phyloP scores from a whole-genome alignment of 2,113 vertebrate species.

The Prolemur simus region DNA sequence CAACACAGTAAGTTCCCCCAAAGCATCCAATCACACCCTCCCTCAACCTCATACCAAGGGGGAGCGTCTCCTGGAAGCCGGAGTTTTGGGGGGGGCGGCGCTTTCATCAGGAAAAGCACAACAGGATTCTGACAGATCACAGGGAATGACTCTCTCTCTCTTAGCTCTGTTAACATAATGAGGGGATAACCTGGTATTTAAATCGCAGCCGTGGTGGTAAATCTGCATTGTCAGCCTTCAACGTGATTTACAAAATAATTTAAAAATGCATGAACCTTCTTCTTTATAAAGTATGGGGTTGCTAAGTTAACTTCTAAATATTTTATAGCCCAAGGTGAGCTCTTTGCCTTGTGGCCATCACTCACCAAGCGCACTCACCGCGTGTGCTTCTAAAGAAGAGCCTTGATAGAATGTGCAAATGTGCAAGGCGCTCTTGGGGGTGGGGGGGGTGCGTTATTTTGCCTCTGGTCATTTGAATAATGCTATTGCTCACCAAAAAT shows the following conservation, averaged over 20 bases:
- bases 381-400: constrained; percentile 27
- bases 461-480: constrained; percentile 25
- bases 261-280: constrained; percentile 82
- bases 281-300: constrained; percentile 76
- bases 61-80: rapidly evolving
- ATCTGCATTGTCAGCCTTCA: constrained; percentile 82
- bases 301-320: constrained; percentile 79
- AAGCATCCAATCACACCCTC: background rate
- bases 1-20: background rate
- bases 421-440: background rate
- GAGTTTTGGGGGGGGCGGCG: background rate
- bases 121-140: constrained; percentile 44
- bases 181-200: constrained; percentile 60
- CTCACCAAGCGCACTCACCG: constrained; percentile 9
- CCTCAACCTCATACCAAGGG: background rate
- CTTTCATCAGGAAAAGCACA: background rate
- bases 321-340: constrained; percentile 78
- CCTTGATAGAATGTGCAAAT: background rate
- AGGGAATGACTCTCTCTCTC: constrained; percentile 16
- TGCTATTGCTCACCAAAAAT: background rate
- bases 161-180: constrained; percentile 55
- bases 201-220: constrained; percentile 74
- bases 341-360: constrained; percentile 62
- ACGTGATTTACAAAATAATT: constrained; percentile 84
- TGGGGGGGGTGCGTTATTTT: rapidly evolving